A percentile compares a stretch with the other conserved stretches of the same genome.
phyloP scores from a whole-genome alignment of 2,888 invertebrate species.

The Caenorhabditis sp. region DNA sequence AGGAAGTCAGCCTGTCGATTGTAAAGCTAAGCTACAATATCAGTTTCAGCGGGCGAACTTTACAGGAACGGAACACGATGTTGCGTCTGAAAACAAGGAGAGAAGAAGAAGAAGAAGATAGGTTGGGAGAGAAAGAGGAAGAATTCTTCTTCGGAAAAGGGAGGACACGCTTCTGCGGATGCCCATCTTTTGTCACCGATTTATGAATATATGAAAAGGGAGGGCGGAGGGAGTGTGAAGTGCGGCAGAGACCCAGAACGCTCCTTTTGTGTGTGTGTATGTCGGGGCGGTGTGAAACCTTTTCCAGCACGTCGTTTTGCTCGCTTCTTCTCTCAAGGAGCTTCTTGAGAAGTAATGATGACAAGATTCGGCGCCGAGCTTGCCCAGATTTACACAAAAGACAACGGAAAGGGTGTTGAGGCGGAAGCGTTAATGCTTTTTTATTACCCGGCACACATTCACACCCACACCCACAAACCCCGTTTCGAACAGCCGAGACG shows the following conservation, averaged over 20 bases:
- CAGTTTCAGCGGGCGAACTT: too few species aligned
- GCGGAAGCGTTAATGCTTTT: background rate
- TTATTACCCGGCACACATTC: background rate
- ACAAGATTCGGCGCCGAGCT: too few species aligned
- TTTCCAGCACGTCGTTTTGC: too few species aligned
- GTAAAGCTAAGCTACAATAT: too few species aligned
- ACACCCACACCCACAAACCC: too few species aligned
- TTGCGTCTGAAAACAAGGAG: background rate
- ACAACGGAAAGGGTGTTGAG: too few species aligned
- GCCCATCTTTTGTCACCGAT: conserved; percentile 43
- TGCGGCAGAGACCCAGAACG: background rate
- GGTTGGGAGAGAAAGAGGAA: background rate
- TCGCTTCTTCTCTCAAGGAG: too few species aligned
- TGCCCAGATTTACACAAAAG: too few species aligned
- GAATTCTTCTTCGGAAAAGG: too few species aligned
- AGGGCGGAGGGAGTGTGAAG: background rate
- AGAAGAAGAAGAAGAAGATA: background rate
- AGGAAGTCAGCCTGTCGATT: too few species aligned
- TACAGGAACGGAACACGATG: too few species aligned
- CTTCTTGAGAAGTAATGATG: too few species aligned
- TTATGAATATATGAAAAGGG: conserved; percentile 37
- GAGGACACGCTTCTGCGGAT: conserved; percentile 4
- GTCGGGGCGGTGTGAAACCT: background rate
- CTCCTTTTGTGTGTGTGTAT: background rate
- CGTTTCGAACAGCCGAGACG: background rate